These are phyloP conservation scores for Hipparchia sbordonii DNA, from an alignment of 2,888 invertebrate genomes.

Conservation along the genomic window DNA sequence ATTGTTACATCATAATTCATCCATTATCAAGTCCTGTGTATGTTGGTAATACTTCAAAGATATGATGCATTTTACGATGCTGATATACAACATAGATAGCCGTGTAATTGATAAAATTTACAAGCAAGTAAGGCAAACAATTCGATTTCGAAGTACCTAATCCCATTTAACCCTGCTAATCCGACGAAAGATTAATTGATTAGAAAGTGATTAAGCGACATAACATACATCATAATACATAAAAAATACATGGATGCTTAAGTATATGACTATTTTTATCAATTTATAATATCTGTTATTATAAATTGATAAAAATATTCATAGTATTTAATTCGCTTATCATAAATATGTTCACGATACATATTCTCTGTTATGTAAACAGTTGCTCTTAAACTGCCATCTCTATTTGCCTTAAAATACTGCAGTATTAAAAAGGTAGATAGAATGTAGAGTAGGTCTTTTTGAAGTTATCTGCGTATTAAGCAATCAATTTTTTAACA, in stretches of 20 bases:
- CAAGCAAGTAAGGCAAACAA: conserved; percentile 9
- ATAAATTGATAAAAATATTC: too few relatives aligned
- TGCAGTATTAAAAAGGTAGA: too few relatives aligned
- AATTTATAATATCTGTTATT: background rate
- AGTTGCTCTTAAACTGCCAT: too few relatives aligned
- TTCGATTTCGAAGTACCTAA: conserved; percentile 6
- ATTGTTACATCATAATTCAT: conserved; percentile 5
- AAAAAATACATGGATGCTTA: background rate
- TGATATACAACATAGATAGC: conserved; percentile 24
- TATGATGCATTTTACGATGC: conserved; percentile 14
- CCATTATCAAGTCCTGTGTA: background rate
- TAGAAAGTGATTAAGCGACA: conserved; percentile 39
- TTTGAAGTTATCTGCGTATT: too few relatives aligned
- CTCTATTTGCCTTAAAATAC: too few relatives aligned
- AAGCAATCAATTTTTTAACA: too few relatives aligned
- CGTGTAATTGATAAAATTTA: conserved; percentile 16
- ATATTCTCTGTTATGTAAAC: too few relatives aligned
- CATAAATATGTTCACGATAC: too few relatives aligned
- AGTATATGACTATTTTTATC: background rate
- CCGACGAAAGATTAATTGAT: conserved; percentile 36
- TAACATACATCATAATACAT: too few relatives aligned
- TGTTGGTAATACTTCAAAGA: background rate
- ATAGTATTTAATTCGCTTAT: background rate
- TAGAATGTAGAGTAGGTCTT: too few relatives aligned
- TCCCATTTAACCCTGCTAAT: conserved; percentile 25